Evolutionary conservation across 37 sponge, comb jelly and placozoan genomes (phyloP).

Genomic region (Corticium candelabrum): DNA sequence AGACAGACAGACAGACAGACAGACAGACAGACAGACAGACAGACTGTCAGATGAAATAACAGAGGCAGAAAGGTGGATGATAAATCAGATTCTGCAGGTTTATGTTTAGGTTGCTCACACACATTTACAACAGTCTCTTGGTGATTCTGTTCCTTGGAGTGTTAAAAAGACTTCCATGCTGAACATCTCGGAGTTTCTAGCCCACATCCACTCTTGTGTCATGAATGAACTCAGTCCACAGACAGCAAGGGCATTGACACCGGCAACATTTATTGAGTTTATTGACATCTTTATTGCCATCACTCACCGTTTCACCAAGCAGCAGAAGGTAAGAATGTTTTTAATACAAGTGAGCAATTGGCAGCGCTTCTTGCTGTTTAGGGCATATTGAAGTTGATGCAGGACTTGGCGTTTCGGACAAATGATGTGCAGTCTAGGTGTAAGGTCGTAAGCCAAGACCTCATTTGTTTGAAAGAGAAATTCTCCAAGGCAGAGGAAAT

Average conservation of each 20-base stretch:
- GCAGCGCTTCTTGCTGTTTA: too few species aligned
- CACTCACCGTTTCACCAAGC: not conserved
- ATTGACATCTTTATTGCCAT: not conserved
- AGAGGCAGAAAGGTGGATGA: not conserved
- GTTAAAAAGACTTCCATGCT: not conserved
- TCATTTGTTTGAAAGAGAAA: not conserved
- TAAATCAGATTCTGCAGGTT: not conserved
- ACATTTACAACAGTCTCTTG: not conserved
- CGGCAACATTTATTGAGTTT: not conserved
- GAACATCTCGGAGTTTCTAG: not conserved
- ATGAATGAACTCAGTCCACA: not conserved
- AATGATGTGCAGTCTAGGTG: too few species aligned
- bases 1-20: too few species aligned
- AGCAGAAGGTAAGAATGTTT: not conserved
- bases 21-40: too few species aligned
- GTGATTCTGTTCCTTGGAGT: not conserved
- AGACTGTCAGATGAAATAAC: too few species aligned
- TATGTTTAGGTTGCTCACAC: not conserved
- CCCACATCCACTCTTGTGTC: not conserved
- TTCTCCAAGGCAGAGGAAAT: not conserved
- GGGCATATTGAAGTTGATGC: too few species aligned
- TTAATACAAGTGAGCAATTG: too few species aligned
- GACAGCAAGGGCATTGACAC: not conserved
- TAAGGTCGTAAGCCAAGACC: too few species aligned
- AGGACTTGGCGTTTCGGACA: too few species aligned